Evolutionary conservation across 2,797 vertebrate genomes (phyloP).

Genomic region (Rhinophrynus dorsalis): DNA sequence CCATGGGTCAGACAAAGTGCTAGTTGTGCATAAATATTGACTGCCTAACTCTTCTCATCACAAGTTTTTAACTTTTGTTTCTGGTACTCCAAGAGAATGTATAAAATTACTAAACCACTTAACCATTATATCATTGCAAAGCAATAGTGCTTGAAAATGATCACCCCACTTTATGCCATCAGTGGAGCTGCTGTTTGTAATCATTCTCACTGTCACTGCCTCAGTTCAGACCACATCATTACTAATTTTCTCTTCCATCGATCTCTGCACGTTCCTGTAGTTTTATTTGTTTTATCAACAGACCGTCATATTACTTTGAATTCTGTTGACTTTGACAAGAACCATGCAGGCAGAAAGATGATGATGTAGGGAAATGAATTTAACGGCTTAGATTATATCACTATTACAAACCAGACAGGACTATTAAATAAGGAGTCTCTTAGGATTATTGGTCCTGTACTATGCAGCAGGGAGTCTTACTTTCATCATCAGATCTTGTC

Average conservation of each 20-base stretch:
- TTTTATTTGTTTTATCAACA: slow-evolving; percentile 55
- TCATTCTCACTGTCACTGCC: slow-evolving; percentile 25
- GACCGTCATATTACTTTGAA: slow-evolving; percentile 50
- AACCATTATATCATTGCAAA: slow-evolving; percentile 12
- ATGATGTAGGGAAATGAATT: slow-evolving; percentile 41
- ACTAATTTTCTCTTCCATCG: slow-evolving; percentile 45
- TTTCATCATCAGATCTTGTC: no score
- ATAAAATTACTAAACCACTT: slow-evolving; percentile 23
- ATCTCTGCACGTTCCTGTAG: slow-evolving; percentile 44
- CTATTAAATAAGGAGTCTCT: slow-evolving; percentile 13
- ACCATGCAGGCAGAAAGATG: slow-evolving; percentile 27
- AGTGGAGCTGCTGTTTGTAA: slow-evolving; percentile 6
- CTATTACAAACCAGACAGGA: slow-evolving; percentile 32
- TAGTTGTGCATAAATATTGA: neutral
- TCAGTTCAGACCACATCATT: slow-evolving; percentile 21
- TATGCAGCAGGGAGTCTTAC: neutral
- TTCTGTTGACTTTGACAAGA: slow-evolving; percentile 43
- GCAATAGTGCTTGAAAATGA: slow-evolving; percentile 44
- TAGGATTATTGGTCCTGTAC: neutral
- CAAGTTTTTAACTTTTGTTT: slow-evolving; percentile 4
- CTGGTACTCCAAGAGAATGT: neutral
- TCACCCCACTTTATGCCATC: slow-evolving; percentile 53
- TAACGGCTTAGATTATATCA: slow-evolving; percentile 36
- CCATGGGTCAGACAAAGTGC: neutral
- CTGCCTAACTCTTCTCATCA: neutral